These are phyloP conservation scores for Rachycentron canadum DNA, from an alignment of 2,797 vertebrate genomes.

Conservation along the genomic window DNA sequence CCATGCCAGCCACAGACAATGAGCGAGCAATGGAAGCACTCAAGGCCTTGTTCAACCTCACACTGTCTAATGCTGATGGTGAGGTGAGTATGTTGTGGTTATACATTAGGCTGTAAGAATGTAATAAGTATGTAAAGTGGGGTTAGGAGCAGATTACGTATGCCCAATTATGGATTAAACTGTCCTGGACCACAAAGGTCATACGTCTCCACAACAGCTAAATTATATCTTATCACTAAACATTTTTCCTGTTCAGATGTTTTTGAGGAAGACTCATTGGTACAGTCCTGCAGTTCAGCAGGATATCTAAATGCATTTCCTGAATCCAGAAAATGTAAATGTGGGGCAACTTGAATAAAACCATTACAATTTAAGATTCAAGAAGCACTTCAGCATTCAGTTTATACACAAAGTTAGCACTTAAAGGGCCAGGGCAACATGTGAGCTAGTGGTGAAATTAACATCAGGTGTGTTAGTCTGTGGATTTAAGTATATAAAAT, in stretches of 20 bases:
- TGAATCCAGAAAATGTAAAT: neutral
- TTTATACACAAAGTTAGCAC: neutral
- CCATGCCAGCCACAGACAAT: slow-evolving; percentile 89
- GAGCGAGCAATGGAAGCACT: slow-evolving; percentile 94
- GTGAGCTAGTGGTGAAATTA: neutral
- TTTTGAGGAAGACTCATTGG: neutral
- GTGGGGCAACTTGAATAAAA: neutral
- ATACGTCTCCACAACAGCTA: neutral
- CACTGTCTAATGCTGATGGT: slow-evolving; percentile 88
- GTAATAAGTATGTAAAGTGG: neutral
- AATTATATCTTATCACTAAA: neutral
- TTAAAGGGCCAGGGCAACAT: neutral
- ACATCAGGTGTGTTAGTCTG: neutral
- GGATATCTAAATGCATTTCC: neutral
- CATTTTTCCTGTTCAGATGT: neutral
- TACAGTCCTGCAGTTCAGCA: too few relatives aligned
- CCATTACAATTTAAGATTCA: neutral
- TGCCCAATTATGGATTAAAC: neutral
- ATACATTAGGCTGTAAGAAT: neutral
- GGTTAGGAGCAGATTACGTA: neutral
- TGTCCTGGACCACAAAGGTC: neutral
- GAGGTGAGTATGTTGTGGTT: slow-evolving; percentile 86
- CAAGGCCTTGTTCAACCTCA: slow-evolving; percentile 98
- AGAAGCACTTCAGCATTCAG: neutral
- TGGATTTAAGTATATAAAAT: too few relatives aligned